These are phyloP conservation scores for Prionace glauca DNA, from an alignment of 2,797 vertebrate species.

Conservation along the genomic window DNA sequence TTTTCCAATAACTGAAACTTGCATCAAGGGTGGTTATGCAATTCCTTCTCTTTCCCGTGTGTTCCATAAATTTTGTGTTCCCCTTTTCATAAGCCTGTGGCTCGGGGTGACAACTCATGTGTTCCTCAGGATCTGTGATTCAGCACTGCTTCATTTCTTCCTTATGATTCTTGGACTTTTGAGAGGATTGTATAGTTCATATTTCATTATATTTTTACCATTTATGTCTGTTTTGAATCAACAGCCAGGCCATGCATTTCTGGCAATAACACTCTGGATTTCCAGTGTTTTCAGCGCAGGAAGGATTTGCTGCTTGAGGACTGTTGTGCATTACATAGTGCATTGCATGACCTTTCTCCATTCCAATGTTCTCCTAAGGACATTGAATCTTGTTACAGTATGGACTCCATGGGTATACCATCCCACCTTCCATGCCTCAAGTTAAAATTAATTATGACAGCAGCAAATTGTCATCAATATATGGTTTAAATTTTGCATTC, in stretches of 20 bases:
- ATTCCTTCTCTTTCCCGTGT: background rate
- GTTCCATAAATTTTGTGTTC: background rate
- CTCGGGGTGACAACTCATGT: background rate
- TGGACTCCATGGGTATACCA: background rate
- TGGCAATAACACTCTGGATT: background rate
- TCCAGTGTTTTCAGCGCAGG: background rate
- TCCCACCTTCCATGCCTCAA: background rate
- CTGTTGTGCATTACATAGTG: too few species aligned
- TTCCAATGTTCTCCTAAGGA: background rate
- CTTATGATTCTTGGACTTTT: background rate
- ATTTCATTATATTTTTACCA: background rate
- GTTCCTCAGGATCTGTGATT: background rate
- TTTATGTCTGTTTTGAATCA: background rate
- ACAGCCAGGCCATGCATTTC: background rate
- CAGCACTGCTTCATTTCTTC: background rate
- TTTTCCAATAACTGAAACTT: background rate
- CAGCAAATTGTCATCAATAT: background rate
- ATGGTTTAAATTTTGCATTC: background rate
- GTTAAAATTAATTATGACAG: background rate
- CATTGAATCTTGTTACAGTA: background rate
- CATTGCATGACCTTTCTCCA: background rate
- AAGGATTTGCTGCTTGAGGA: background rate
- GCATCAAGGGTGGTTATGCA: background rate
- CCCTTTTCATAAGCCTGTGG: background rate
- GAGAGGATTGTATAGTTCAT: background rate